phyloP scores from a whole-genome alignment of 2,113 vertebrate genomes.

The Spheniscus mendiculus region DNA sequence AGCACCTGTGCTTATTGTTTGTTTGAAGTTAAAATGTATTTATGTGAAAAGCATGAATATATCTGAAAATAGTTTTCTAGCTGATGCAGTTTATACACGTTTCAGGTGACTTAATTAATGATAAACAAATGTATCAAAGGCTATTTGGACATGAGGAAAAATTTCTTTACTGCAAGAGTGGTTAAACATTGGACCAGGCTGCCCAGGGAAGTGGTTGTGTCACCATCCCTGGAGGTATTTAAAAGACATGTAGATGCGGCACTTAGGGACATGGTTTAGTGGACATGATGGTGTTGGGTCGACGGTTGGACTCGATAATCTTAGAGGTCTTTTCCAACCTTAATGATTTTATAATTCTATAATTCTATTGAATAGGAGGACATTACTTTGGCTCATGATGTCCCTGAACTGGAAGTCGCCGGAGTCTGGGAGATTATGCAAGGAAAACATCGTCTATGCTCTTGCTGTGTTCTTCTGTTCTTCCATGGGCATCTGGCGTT shows the following conservation, averaged over 20 bases:
- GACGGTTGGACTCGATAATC: too few species aligned
- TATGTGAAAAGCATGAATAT: not conserved
- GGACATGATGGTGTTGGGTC: too few species aligned
- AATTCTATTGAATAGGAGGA: not conserved
- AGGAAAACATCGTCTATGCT: not conserved
- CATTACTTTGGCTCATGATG: not conserved
- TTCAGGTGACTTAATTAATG: not conserved
- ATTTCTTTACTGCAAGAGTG: too few species aligned
- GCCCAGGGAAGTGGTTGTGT: too few species aligned
- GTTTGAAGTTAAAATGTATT: not conserved
- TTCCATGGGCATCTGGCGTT: not conserved
- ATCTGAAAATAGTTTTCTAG: not conserved
- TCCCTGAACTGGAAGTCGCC: not conserved
- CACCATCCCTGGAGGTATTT: too few species aligned
- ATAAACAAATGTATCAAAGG: not conserved
- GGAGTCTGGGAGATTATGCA: not conserved
- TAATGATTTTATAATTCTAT: too few species aligned
- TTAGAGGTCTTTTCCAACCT: too few species aligned
- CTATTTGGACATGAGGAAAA: not conserved
- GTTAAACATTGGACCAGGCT: too few species aligned
- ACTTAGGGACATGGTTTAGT: too few species aligned
- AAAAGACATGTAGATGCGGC: too few species aligned
- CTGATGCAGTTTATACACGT: not conserved
- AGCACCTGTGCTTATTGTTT: not conserved
- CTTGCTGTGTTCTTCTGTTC: not conserved